Evolutionary conservation across 2,797 vertebrate species (phyloP).

Genomic region (Labeo calbasu): DNA sequence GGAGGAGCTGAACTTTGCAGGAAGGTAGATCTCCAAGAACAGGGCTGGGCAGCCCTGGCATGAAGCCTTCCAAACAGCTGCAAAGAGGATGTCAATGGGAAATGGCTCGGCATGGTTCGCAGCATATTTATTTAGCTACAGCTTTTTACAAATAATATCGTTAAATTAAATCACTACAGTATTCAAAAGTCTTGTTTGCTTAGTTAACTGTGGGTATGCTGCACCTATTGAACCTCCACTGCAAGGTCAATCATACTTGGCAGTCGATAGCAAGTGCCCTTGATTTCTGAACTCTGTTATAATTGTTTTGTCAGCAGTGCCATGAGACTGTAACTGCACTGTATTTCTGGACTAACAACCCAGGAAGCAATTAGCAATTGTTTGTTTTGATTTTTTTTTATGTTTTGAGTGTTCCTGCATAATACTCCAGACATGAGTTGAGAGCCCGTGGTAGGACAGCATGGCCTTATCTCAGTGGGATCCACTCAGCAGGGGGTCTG

Average conservation of each 20-base stretch:
- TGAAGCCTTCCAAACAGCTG: neutral
- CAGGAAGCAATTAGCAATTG: neutral
- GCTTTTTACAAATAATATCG: neutral
- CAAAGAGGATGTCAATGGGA: neutral
- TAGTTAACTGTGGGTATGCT: neutral
- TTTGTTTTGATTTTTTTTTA: constrained; percentile 12
- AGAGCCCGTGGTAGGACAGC: neutral
- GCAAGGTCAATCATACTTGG: constrained; percentile 43
- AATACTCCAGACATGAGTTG: constrained; percentile 7
- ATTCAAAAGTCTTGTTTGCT: neutral
- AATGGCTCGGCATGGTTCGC: neutral
- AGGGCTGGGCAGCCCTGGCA: neutral
- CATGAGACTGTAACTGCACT: neutral
- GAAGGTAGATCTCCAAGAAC: neutral
- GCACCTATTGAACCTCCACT: constrained; percentile 32
- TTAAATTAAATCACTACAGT: neutral
- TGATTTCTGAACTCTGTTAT: constrained; percentile 24
- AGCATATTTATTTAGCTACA: neutral
- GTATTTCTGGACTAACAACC: neutral
- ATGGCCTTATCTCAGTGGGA: constrained; percentile 21
- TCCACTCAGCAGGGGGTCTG: neutral
- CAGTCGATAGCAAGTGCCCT: constrained; percentile 11
- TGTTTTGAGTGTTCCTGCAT: constrained; percentile 4
- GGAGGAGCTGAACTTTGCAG: neutral
- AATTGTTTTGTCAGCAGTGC: constrained; percentile 21